phyloP scores from a whole-genome alignment of 2,113 vertebrate genomes.

The Pelecanus crispus region DNA sequence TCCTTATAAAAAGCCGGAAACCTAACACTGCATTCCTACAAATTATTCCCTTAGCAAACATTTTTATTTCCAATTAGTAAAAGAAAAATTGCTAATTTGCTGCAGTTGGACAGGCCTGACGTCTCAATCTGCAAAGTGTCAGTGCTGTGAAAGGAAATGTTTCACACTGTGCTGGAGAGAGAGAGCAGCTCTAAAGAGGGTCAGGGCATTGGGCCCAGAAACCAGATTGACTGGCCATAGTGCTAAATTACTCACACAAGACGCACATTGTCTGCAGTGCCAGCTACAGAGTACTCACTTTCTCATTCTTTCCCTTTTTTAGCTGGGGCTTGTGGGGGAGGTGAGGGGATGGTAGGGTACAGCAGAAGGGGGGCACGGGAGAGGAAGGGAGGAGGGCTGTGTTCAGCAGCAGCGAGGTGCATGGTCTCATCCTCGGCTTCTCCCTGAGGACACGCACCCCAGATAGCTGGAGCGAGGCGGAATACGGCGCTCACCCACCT shows the following conservation, averaged over 20 bases:
- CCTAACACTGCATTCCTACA: slow-evolving; percentile 70
- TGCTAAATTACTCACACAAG: slow-evolving; percentile 91
- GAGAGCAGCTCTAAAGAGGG: slow-evolving; percentile 78
- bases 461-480: background rate
- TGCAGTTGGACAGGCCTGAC: slow-evolving; percentile 84
- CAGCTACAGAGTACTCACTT: slow-evolving; percentile 79
- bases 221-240: slow-evolving; percentile 89
- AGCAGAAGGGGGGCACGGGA: background rate
- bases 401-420: background rate
- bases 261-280: slow-evolving; percentile 89
- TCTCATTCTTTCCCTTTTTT: slow-evolving; percentile 67
- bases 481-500: background rate
- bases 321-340: slow-evolving; percentile 43
- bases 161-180: slow-evolving; percentile 79
- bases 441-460: background rate
- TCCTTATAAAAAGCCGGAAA: slow-evolving; percentile 56
- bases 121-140: slow-evolving; percentile 97
- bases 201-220: slow-evolving; percentile 85
- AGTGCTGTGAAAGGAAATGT: slow-evolving; percentile 85
- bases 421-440: background rate
- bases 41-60: slow-evolving; percentile 82
- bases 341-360: slow-evolving; percentile 2
- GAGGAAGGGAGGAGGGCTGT: background rate
- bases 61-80: slow-evolving; percentile 96
- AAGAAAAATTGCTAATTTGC: slow-evolving; percentile 93